phyloP scores from a whole-genome alignment of 2,797 vertebrate species.

The Phoeniculus purpureus region DNA sequence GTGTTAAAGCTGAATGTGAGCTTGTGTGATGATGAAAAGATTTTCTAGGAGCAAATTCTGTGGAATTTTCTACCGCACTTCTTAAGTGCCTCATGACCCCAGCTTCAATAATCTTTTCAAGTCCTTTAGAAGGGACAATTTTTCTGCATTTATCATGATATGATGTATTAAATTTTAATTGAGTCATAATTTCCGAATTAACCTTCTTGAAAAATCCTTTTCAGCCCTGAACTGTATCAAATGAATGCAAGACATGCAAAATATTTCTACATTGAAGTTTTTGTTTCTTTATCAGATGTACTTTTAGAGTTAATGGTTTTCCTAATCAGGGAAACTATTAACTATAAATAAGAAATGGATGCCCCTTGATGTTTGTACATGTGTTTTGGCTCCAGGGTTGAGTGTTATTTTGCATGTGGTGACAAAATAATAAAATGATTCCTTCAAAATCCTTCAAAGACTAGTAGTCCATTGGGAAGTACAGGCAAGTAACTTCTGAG shows the following conservation, averaged over 20 bases:
- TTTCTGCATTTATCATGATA: not conserved
- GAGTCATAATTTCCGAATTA: not conserved
- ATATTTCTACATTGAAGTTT: not conserved
- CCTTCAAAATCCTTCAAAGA: not conserved
- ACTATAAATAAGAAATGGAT: not conserved
- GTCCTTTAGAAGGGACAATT: not conserved
- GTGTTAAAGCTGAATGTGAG: not conserved
- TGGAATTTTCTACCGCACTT: not conserved
- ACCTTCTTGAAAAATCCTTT: not conserved
- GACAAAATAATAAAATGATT: not conserved
- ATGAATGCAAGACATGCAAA: not conserved
- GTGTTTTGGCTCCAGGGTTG: not conserved
- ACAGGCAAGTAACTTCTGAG: not conserved
- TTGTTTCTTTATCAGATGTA: not conserved
- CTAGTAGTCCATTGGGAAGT: not conserved
- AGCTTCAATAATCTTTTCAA: not conserved
- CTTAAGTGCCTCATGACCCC: not conserved
- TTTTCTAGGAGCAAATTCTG: not conserved
- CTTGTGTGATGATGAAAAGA: not conserved
- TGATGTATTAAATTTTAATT: not conserved
- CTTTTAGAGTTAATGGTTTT: not conserved
- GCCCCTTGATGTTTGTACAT: not conserved
- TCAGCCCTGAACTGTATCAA: not conserved
- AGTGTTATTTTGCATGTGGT: not conserved
- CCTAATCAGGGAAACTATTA: not conserved